phyloP scores from a whole-genome alignment of 2,888 invertebrate genomes.

The Rhopalosiphum nymphaeae region DNA sequence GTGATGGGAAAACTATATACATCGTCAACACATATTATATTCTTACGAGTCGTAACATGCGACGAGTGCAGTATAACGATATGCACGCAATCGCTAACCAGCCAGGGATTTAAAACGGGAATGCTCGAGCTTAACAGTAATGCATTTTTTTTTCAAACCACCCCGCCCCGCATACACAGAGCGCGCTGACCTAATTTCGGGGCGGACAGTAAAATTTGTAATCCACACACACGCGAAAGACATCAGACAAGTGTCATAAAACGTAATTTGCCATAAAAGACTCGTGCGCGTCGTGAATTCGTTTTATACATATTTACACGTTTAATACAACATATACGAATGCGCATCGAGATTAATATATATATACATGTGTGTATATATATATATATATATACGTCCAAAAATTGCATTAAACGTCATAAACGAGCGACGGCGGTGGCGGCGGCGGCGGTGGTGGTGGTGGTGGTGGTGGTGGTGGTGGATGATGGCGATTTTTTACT shows the following conservation, averaged over 20 bases:
- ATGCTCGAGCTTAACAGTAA: neutral
- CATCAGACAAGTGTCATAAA: slow-evolving; percentile 25
- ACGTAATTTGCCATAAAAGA: slow-evolving; percentile 34
- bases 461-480: neutral
- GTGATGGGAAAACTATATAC: neutral
- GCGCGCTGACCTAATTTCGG: slow-evolving; percentile 9
- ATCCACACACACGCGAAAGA: neutral
- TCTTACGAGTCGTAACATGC: neutral
- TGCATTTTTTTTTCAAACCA: neutral
- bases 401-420: neutral
- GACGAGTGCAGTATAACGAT: neutral
- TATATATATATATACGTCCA: neutral
- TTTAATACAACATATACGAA: neutral
- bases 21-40: neutral
- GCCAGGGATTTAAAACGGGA: neutral
- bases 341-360: neutral
- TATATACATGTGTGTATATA: neutral
- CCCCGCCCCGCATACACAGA: neutral
- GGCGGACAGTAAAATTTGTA: slow-evolving; percentile 12
- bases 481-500: neutral
- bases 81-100: neutral
- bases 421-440: neutral
- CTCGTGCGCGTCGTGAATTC: neutral
- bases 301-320: neutral
- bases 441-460: neutral